Conservation (phyloP, 2,113 vertebrate species). For the Ploceus nigricollis region DNA sequence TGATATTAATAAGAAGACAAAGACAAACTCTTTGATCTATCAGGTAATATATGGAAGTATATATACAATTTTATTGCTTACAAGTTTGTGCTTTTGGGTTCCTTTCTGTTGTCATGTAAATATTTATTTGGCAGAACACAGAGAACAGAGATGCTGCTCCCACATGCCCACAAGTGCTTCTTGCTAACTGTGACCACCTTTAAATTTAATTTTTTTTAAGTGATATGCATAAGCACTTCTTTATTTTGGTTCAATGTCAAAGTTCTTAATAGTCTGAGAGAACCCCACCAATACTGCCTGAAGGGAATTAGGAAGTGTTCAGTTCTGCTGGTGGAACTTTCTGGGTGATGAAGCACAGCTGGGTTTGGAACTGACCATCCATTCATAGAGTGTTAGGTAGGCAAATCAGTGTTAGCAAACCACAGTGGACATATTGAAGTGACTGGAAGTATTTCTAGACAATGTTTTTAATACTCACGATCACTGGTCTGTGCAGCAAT, state of each 20-base stretch:
- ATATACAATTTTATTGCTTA: not conserved
- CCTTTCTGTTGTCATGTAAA: not conserved
- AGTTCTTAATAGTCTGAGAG: not conserved
- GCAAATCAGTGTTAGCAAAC: not conserved
- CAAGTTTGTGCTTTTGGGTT: not conserved
- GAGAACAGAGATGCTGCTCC: not conserved
- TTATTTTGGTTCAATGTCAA: not conserved
- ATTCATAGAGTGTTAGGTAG: not conserved
- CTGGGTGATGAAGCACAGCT: not conserved
- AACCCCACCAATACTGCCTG: not conserved
- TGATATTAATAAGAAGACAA: conserved; percentile 84
- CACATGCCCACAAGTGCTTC: not conserved
- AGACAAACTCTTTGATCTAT: conserved; percentile 84
- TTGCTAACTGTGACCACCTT: not conserved
- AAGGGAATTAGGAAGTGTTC: not conserved
- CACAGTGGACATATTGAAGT: not conserved
- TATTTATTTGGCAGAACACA: not conserved
- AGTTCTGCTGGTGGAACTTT: not conserved
- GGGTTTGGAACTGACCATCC: not conserved
- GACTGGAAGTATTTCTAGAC: not conserved
- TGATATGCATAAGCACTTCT: not conserved
- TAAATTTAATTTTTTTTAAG: not conserved
- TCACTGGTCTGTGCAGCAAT: not conserved
- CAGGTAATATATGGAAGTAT: conserved; percentile 73
- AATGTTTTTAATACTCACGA: not conserved